These are phyloP conservation scores for Gambusia holbrooki DNA, from an alignment of 2,113 vertebrate species.

Conservation along the genomic window DNA sequence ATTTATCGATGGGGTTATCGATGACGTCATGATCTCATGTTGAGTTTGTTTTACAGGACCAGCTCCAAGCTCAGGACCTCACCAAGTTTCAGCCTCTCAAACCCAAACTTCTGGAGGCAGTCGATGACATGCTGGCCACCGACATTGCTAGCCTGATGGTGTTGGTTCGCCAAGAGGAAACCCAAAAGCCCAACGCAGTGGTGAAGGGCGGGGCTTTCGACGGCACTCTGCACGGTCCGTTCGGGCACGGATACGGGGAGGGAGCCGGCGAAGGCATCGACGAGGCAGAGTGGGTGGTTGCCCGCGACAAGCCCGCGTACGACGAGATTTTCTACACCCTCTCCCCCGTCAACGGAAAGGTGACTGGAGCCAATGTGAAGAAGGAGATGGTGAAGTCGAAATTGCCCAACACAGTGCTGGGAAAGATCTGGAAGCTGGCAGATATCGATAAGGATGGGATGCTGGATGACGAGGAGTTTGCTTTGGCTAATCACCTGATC, in stretches of 20 bases:
- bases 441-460: slow-evolving; percentile 98
- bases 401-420: slow-evolving; percentile 95
- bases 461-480: slow-evolving; percentile 98
- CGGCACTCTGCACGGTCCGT: slow-evolving; percentile 91
- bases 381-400: slow-evolving; percentile 98
- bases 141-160: slow-evolving; percentile 97
- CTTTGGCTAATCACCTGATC: slow-evolving; percentile 97
- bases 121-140: slow-evolving; percentile 93
- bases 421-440: slow-evolving; percentile 98
- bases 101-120: slow-evolving; percentile 89
- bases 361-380: slow-evolving; percentile 97
- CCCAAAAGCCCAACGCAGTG: slow-evolving; percentile 83
- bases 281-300: slow-evolving; percentile 94
- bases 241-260: slow-evolving; percentile 95
- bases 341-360: slow-evolving; percentile 93
- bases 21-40: not conserved
- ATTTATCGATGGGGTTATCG: not conserved
- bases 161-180: slow-evolving; percentile 95
- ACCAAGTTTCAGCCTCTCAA: slow-evolving; percentile 96
- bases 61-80: slow-evolving; percentile 93
- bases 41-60: slow-evolving; percentile 81
- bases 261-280: slow-evolving; percentile 96
- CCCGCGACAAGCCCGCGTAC: slow-evolving; percentile 95
- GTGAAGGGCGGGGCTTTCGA: slow-evolving; percentile 97
- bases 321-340: slow-evolving; percentile 99